A percentile compares a stretch with the other conserved stretches of the same genome.
phyloP scores from a whole-genome alignment of 2,888 invertebrate species.

The Hypselothyrea guttata region DNA sequence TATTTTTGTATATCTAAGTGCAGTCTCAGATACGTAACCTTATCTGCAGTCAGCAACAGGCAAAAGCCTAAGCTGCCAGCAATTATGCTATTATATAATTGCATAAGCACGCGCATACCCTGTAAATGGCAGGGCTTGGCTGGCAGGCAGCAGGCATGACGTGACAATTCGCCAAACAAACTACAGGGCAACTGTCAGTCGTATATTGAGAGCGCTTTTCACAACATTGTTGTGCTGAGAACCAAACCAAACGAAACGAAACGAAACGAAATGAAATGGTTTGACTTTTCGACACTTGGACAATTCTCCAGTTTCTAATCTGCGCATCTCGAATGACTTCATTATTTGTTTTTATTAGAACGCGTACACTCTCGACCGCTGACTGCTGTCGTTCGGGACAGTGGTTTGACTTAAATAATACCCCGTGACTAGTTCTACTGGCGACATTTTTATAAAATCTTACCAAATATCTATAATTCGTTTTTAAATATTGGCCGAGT shows the following conservation, averaged over 20 bases:
- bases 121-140: neutral
- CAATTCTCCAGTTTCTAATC: constrained; percentile 32
- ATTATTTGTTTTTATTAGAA: constrained; percentile 46
- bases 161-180: no score
- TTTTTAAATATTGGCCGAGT: no score
- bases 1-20: constrained; percentile 12
- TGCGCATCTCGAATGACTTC: constrained; percentile 47
- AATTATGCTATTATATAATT: constrained; percentile 16
- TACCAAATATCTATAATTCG: no score
- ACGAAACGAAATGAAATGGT: neutral
- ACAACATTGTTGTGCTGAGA: neutral
- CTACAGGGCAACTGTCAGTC: constrained; percentile 2
- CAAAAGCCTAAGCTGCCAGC: constrained; percentile 22
- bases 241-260: no score
- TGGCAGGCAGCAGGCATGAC: no score
- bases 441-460: no score
- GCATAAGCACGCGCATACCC: constrained; percentile 7
- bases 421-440: no score
- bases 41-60: constrained; percentile 31
- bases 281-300: constrained; percentile 14
- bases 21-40: constrained; percentile 44
- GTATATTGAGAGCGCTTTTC: neutral
- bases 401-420: no score
- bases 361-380: no score
- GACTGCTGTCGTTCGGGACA: no score